These are phyloP conservation scores for Echinops telfairi DNA, from an alignment of 2,113 vertebrate genomes.

Conservation along the genomic window DNA sequence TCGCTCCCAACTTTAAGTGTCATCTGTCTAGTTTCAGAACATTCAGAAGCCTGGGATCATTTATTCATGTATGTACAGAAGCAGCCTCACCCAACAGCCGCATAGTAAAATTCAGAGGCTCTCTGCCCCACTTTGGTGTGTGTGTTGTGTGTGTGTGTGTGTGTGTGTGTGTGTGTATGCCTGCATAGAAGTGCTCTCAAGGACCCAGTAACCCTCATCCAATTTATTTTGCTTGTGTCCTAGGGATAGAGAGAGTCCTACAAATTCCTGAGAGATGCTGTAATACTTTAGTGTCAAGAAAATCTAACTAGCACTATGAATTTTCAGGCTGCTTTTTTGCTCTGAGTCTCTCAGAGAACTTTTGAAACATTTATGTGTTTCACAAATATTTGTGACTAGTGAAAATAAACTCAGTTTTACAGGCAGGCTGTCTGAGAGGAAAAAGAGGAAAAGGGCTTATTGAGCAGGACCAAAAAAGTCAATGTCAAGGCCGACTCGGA, in stretches of 20 bases:
- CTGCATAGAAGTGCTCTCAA: constrained; percentile 6
- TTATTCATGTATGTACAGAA: constrained; percentile 47
- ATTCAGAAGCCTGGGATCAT: constrained; percentile 36
- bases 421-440: neutral
- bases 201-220: constrained; percentile 58
- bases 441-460: neutral
- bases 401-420: constrained; percentile 56
- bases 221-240: constrained; percentile 64
- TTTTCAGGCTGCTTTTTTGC: constrained; percentile 56
- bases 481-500: neutral
- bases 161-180: neutral
- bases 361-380: constrained; percentile 75
- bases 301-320: constrained; percentile 59
- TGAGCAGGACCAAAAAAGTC: neutral
- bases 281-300: constrained; percentile 63
- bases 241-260: constrained; percentile 63
- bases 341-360: constrained; percentile 62
- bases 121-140: neutral
- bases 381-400: constrained; percentile 60
- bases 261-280: constrained; percentile 40
- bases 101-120: constrained; percentile 15
- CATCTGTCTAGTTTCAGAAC: constrained; percentile 33
- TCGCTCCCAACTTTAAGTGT: constrained; percentile 9
- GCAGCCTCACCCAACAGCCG: neutral
- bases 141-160: neutral